These are phyloP conservation scores for Noctua comes DNA, from an alignment of 2,888 invertebrate species.

Conservation along the genomic window DNA sequence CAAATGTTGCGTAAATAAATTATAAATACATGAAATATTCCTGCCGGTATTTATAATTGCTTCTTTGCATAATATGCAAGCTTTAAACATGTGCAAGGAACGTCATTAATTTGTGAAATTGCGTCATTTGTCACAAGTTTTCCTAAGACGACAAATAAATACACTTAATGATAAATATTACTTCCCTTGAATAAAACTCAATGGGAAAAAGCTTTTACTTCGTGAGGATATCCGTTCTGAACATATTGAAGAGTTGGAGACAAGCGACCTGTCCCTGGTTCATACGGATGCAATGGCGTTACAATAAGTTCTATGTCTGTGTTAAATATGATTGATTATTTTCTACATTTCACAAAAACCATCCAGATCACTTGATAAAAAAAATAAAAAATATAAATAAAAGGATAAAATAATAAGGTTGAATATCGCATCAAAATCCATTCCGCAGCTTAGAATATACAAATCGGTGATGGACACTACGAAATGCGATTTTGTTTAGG, in stretches of 20 bases:
- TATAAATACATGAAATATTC: conserved; percentile 23
- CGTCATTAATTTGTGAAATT: conserved; percentile 21
- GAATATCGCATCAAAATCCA: too few relatives aligned
- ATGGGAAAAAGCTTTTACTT: not conserved
- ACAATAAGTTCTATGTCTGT: not conserved
- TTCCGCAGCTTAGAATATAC: too few relatives aligned
- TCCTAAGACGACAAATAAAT: not conserved
- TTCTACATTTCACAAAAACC: not conserved
- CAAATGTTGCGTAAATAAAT: conserved; percentile 35
- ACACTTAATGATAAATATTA: conserved; percentile 1
- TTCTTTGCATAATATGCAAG: conserved; percentile 38
- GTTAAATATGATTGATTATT: not conserved
- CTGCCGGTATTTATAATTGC: conserved; percentile 3
- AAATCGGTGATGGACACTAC: too few relatives aligned
- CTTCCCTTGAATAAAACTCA: not conserved
- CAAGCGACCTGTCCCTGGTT: not conserved
- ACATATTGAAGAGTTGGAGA: not conserved
- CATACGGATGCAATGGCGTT: not conserved
- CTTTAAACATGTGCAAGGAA: conserved; percentile 20
- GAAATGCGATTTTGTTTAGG: too few relatives aligned
- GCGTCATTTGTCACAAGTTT: conserved; percentile 22
- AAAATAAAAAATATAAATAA: too few relatives aligned
- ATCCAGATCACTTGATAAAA: too few relatives aligned
- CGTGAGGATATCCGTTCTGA: not conserved
- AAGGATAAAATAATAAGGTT: too few relatives aligned